Conservation (phyloP, 2,888 invertebrate genomes). For the Lithodes maja region DNA sequence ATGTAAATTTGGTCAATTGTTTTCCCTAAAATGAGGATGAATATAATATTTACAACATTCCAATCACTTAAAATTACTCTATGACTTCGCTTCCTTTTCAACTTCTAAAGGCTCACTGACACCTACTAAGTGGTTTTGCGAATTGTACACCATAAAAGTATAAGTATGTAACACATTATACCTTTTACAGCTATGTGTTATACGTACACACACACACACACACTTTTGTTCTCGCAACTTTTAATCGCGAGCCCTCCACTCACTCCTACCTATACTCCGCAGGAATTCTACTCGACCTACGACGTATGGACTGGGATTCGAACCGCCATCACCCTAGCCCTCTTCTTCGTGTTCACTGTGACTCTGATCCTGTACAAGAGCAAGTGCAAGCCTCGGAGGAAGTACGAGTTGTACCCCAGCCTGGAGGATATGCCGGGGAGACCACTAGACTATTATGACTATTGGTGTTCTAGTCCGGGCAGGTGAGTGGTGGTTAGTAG, state of each 20-base stretch:
- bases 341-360: constrained; percentile 93
- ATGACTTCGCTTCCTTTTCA: too few relatives aligned
- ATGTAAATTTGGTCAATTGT: too few relatives aligned
- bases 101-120: too few relatives aligned
- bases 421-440: constrained; percentile 67
- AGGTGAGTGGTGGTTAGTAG: constrained; percentile 66
- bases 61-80: too few relatives aligned
- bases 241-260: not conserved
- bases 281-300: constrained; percentile 91
- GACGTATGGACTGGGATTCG: constrained; percentile 95
- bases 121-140: too few relatives aligned
- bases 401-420: constrained; percentile 68
- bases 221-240: too few relatives aligned
- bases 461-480: constrained; percentile 63
- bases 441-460: constrained; percentile 65
- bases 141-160: too few relatives aligned
- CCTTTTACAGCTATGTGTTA: not conserved
- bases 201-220: too few relatives aligned
- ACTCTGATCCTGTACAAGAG: constrained; percentile 90
- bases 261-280: constrained; percentile 71
- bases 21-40: too few relatives aligned
- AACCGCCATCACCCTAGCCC: constrained; percentile 92
- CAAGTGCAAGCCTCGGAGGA: constrained; percentile 66
- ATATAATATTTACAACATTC: too few relatives aligned
- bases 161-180: not conserved